These are phyloP conservation scores for Ypsolopha scabrella DNA, from an alignment of 2,888 invertebrate species.

Conservation along the genomic window DNA sequence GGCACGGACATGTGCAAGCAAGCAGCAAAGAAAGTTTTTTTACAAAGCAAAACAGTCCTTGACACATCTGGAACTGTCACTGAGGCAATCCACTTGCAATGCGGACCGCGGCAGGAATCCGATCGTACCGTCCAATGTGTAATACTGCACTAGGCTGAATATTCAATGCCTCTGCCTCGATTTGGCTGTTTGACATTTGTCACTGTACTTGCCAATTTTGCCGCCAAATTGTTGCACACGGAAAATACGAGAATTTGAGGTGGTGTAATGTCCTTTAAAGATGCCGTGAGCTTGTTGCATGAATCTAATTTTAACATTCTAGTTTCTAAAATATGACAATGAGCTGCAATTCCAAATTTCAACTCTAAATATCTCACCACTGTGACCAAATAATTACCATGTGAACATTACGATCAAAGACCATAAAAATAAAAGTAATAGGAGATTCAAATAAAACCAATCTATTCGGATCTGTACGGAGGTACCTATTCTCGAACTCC, in stretches of 20 bases:
- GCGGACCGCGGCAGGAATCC: constrained; percentile 42
- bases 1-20: not conserved
- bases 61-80: constrained; percentile 49
- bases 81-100: constrained; percentile 31
- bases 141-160: constrained; percentile 46
- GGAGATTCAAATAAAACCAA: too few species aligned
- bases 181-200: constrained; percentile 23
- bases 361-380: too few species aligned
- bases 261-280: too few species aligned
- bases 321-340: too few species aligned
- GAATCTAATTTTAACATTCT: too few species aligned
- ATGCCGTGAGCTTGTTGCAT: too few species aligned
- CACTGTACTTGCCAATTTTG: constrained; percentile 17
- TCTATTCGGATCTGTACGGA: too few species aligned
- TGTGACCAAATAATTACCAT: too few species aligned
- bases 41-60: constrained; percentile 46
- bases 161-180: constrained; percentile 35
- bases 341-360: too few species aligned
- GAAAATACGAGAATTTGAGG: not conserved
- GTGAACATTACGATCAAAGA: too few species aligned
- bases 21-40: constrained; percentile 37
- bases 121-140: constrained; percentile 28
- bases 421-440: too few species aligned
- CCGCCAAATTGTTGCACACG: constrained; percentile 9
- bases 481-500: too few species aligned